Evolutionary conservation across 2,113 vertebrate genomes (phyloP).

Genomic region (Uria lomvia): DNA sequence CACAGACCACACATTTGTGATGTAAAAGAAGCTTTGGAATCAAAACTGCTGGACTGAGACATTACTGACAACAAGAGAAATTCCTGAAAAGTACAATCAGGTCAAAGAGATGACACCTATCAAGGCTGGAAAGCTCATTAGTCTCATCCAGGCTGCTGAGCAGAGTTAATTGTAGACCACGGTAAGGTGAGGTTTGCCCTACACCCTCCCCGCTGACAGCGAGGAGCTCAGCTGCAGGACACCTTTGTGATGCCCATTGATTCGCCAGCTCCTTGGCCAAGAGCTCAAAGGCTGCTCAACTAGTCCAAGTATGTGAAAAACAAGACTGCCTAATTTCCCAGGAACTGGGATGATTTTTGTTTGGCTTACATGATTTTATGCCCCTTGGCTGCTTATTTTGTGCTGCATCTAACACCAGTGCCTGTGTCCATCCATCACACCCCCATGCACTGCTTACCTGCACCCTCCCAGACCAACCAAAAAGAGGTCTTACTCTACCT

Average conservation of each 20-base stretch:
- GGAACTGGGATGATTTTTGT: neutral
- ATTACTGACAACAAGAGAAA: neutral
- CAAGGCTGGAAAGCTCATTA: neutral
- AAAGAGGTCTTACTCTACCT: neutral
- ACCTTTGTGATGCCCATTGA: neutral
- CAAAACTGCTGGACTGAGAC: neutral
- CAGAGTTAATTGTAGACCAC: neutral
- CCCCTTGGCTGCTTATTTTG: neutral
- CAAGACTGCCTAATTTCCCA: neutral
- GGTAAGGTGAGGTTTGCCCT: neutral
- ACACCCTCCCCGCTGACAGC: neutral
- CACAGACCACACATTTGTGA: neutral
- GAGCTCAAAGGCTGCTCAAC: neutral
- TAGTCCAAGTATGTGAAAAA: neutral
- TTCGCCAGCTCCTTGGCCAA: neutral
- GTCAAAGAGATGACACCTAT: neutral
- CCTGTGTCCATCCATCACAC: neutral
- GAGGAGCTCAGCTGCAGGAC: neutral
- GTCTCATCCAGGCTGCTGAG: neutral
- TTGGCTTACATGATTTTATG: neutral
- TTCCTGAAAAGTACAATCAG: neutral
- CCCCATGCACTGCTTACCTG: neutral
- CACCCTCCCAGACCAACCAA: neutral
- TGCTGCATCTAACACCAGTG: accelerated
- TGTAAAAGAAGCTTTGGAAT: neutral